phyloP scores from a whole-genome alignment of 1,140 invertebrate species.

The Monochamus saltuarius region DNA sequence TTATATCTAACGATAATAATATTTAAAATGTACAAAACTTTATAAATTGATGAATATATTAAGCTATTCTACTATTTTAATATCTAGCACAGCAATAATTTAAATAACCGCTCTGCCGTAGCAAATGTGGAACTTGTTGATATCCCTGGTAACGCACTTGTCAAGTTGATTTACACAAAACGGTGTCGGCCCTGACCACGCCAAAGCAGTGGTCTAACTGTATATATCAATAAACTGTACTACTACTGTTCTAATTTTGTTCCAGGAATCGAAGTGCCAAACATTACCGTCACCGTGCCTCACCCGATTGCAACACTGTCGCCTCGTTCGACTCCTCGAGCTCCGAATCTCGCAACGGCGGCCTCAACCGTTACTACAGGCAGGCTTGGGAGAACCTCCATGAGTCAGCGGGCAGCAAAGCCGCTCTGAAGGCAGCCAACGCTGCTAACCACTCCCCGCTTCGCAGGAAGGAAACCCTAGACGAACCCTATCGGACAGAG shows the following conservation, averaged over 20 bases:
- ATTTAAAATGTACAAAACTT: too few relatives aligned
- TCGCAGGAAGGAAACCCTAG: conserved; percentile 69
- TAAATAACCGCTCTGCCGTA: too few relatives aligned
- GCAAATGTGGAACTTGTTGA: too few relatives aligned
- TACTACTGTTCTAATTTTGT: conserved; percentile 28
- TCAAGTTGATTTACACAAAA: too few relatives aligned
- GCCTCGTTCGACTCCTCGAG: conserved; percentile 83
- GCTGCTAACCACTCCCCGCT: conserved; percentile 57
- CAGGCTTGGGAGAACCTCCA: conserved; percentile 92
- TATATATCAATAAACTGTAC: too few relatives aligned
- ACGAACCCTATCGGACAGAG: conserved; percentile 60
- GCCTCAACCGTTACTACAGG: conserved; percentile 81
- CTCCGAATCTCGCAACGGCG: conserved; percentile 76
- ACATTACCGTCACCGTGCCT: conserved; percentile 81
- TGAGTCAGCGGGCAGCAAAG: conserved; percentile 70
- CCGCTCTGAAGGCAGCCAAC: conserved; percentile 47
- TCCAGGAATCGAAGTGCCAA: conserved; percentile 73
- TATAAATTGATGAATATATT: too few relatives aligned
- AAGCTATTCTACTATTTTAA: too few relatives aligned
- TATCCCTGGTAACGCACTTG: too few relatives aligned
- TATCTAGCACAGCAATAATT: too few relatives aligned
- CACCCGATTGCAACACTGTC: conserved; percentile 85
- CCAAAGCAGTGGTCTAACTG: too few relatives aligned
- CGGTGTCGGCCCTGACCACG: too few relatives aligned
- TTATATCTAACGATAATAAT: too few relatives aligned